Base-by-base conservation (phyloP, 2,888 invertebrate genomes). In the Belgica antarctica region DNA sequence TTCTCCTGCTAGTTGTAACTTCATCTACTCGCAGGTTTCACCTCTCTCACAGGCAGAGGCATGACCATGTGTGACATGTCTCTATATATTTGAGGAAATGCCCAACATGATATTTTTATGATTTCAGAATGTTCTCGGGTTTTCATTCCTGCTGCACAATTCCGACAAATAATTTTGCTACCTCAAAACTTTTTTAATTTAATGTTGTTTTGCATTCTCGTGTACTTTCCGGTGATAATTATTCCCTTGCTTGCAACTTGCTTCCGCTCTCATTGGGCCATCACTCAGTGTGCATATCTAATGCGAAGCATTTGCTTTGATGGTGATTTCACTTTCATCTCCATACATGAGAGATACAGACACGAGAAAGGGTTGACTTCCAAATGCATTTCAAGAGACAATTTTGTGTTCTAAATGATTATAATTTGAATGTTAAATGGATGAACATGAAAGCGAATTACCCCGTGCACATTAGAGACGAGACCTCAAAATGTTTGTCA, bases 161-260 rank as follows among this genome's bases (percentile, higher is more conserved):
- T 4, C 4, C 7, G 41, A 46, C 19, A 52, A 52, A 52, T 52
- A 52, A 22, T 52, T 52, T 22, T 52, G 52, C 4, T 17, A 22
- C 52, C 52, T 52, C 8, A 52, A 46, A 52, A 52, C 52, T 52
- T 17, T 52, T 52, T 19, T 3, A 17, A 52, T 52, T 17, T 24
- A 2, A 52, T 22, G 52, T 52, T 52, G 19, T 7, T 52, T 52
- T 52, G 52, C 52, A 52, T 52, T 52, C 24, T 19, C 52, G 3
- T 8, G 19, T 17, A 52, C 52, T 52, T 52, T 52, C 52, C 52
- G 52, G 52, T 52, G 52, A 52, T 52, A 52, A 52, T 52, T 52
- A 52, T 52, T 52, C 52, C 19, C 52, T 3, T 41, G 15, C 12
- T n/a, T 41, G 7, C 41, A 4, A n/a, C 10, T 31, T 12, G 15